These are phyloP conservation scores for Aegithalos caudatus DNA, from an alignment of 2,113 vertebrate genomes.

Conservation along the genomic window DNA sequence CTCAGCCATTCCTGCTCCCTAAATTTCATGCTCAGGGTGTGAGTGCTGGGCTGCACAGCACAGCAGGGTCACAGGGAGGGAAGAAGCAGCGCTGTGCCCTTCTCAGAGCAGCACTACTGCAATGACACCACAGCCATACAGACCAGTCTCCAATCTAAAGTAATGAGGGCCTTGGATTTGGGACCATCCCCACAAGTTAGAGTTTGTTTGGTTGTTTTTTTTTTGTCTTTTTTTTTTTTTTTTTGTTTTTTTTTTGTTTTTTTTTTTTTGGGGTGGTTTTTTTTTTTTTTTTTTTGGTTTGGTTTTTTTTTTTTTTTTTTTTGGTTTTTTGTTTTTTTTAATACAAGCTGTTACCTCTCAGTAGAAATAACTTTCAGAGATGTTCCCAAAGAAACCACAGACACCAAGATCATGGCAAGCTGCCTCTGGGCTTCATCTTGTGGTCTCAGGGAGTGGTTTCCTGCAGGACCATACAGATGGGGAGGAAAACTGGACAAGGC, in stretches of 20 bases:
- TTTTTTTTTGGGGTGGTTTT: too few species aligned
- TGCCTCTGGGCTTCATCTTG: background rate
- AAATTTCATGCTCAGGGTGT: background rate
- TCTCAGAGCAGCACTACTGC: background rate
- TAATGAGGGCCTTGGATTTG: background rate
- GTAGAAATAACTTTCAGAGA: background rate
- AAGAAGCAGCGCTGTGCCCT: accelerated
- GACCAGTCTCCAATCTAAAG: background rate
- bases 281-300: too few species aligned
- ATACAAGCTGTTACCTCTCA: background rate
- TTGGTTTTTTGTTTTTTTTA: background rate
- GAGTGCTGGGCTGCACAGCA: accelerated
- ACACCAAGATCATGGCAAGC: background rate
- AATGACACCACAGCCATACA: background rate
- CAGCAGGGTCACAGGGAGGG: background rate
- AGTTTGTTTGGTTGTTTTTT: background rate
- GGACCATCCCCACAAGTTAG: background rate
- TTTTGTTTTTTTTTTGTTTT: background rate
- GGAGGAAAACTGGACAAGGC: background rate
- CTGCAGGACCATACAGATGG: background rate
- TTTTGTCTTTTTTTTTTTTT: too few species aligned
- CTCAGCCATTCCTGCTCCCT: background rate
- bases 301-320: too few species aligned
- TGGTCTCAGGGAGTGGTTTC: background rate
- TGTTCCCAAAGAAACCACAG: background rate